These are phyloP conservation scores for Polydrusus tereticollis DNA, from an alignment of 2,888 invertebrate genomes.

Conservation along the genomic window DNA sequence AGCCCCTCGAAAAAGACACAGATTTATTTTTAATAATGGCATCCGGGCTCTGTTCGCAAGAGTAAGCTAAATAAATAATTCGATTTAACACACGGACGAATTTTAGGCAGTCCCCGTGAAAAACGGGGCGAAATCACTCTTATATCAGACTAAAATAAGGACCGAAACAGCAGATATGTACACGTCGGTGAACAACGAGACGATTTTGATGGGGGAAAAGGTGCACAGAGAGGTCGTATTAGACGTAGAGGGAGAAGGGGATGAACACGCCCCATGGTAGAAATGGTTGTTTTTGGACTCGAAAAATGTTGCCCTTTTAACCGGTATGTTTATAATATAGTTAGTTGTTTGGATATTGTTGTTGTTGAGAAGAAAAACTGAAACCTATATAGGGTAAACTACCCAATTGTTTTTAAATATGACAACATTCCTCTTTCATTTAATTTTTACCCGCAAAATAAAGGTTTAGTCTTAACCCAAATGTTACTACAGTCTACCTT, in stretches of 20 bases:
- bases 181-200: constrained; percentile 34
- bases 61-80: constrained; percentile 46
- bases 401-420: no score
- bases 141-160: constrained; percentile 21
- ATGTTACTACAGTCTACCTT: no score
- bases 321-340: no score
- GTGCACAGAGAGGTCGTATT: constrained; percentile 22
- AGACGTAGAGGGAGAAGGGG: background rate
- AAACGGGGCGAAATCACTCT: constrained; percentile 25
- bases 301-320: no score
- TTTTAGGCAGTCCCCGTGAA: constrained; percentile 32
- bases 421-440: no score
- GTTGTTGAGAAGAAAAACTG: no score
- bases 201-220: constrained; percentile 32
- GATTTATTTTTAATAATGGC: constrained; percentile 41
- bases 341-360: no score
- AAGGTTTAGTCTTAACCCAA: no score
- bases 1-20: constrained; percentile 8
- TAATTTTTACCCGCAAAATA: no score
- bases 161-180: constrained; percentile 29
- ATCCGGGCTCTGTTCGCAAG: constrained; percentile 34
- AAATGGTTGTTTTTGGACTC: constrained; percentile 10
- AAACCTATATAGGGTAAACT: no score
- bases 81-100: constrained; percentile 44
- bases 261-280: constrained; percentile 26